These are phyloP conservation scores for Danio tinwini DNA, from an alignment of 2,797 vertebrate genomes.

Conservation along the genomic window DNA sequence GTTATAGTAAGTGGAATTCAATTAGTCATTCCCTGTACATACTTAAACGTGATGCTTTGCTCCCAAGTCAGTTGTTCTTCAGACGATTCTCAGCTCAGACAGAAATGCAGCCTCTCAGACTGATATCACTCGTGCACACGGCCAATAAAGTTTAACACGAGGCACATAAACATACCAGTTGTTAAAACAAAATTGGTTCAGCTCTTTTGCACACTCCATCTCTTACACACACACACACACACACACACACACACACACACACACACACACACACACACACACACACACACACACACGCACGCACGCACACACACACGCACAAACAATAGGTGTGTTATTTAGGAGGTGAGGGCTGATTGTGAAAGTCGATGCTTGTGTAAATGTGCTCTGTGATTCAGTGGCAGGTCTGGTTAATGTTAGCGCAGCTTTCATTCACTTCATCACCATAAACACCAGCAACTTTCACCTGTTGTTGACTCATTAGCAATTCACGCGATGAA, in stretches of 20 bases:
- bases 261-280: constrained; percentile 58
- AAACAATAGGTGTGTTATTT: constrained; percentile 74
- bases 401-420: constrained; percentile 54
- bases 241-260: constrained; percentile 60
- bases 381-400: constrained; percentile 60
- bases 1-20: constrained; percentile 68
- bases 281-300: constrained; percentile 58
- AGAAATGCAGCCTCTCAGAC: constrained; percentile 20
- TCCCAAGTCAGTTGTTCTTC: constrained; percentile 63
- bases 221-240: constrained; percentile 62
- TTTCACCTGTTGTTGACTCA: constrained; percentile 69
- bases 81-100: constrained; percentile 24
- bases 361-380: constrained; percentile 65
- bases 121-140: constrained; percentile 34
- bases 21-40: constrained; percentile 65
- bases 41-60: constrained; percentile 68
- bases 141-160: constrained; percentile 50
- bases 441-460: constrained; percentile 72
- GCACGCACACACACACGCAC: constrained; percentile 61
- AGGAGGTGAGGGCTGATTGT: constrained; percentile 68
- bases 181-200: constrained; percentile 53
- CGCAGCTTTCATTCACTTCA: constrained; percentile 67
- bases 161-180: constrained; percentile 50
- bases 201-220: constrained; percentile 57
- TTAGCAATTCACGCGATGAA: constrained; percentile 74